Conservation (phyloP, 2,888 invertebrate species). For the Habrosyne pyritoides region DNA sequence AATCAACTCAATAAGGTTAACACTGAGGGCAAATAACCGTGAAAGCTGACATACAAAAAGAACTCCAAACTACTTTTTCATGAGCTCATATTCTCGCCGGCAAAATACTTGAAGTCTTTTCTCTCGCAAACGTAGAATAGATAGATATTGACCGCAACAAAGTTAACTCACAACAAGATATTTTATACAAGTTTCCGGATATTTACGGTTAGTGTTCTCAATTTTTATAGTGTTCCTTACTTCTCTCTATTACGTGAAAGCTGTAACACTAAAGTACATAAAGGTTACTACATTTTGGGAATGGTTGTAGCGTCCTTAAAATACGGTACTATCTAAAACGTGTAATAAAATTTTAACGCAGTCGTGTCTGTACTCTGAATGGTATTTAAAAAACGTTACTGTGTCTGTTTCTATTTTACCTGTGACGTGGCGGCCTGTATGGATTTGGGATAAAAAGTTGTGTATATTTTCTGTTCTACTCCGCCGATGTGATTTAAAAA, state of each 20-base stretch:
- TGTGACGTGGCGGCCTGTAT: neutral
- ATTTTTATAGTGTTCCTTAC: conserved; percentile 61
- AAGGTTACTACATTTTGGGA: conserved; percentile 56
- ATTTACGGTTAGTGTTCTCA: conserved; percentile 56
- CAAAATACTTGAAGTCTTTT: neutral
- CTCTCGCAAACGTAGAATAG: conserved; percentile 1
- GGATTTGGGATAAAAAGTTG: no score
- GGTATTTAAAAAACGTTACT: neutral
- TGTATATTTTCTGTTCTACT: no score
- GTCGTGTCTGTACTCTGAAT: conserved; percentile 6
- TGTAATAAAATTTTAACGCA: conserved; percentile 1
- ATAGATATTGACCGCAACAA: conserved; percentile 1
- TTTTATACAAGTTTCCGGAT: conserved; percentile 18
- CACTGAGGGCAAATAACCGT: neutral
- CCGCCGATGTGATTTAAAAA: no score
- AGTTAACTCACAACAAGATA: conserved; percentile 6
- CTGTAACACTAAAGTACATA: conserved; percentile 63
- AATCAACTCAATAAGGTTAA: no score
- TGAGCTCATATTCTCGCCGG: neutral
- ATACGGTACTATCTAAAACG: neutral
- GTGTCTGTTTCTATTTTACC: conserved; percentile 31
- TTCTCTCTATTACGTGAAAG: conserved; percentile 55
- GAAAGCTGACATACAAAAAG: neutral
- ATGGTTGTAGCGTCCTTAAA: conserved; percentile 52
- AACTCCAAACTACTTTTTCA: neutral